A percentile compares a stretch with the other conserved stretches of the same genome.
Evolutionary conservation across 2,113 vertebrate species (phyloP).

Genomic region (Lycaon pictus): DNA sequence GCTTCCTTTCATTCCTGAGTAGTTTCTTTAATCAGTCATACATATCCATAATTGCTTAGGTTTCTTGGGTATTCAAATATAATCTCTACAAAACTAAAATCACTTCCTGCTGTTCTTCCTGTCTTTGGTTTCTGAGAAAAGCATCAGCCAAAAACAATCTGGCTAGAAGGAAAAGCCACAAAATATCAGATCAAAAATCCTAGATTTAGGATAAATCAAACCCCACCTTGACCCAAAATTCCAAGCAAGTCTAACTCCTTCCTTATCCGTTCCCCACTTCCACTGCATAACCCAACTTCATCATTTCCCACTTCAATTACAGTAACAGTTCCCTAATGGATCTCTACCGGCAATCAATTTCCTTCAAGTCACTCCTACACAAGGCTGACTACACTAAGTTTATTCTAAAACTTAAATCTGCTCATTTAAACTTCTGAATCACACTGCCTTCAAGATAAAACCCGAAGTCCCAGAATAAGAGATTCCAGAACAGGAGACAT

Average conservation of each 20-base stretch:
- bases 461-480: not conserved
- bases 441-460: constrained; percentile 17
- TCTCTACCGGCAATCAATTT: not conserved
- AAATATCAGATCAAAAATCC: not conserved
- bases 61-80: not conserved
- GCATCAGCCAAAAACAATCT: not conserved
- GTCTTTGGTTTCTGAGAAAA: not conserved
- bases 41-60: not conserved
- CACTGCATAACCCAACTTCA: not conserved
- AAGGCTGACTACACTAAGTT: not conserved
- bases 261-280: not conserved
- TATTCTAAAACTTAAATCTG: not conserved
- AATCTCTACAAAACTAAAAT: not conserved
- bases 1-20: not conserved
- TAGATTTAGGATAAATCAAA: not conserved
- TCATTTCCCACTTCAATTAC: not conserved
- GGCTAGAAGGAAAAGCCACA: not conserved
- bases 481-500: not conserved
- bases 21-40: not conserved
- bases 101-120: not conserved
- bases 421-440: not conserved
- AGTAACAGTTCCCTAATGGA: not conserved
- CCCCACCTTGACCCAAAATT: not conserved
- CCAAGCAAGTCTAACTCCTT: not conserved
- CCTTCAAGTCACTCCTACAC: not conserved